Conservation (phyloP, 2,888 invertebrate genomes). For the Ethmia dodecea region DNA sequence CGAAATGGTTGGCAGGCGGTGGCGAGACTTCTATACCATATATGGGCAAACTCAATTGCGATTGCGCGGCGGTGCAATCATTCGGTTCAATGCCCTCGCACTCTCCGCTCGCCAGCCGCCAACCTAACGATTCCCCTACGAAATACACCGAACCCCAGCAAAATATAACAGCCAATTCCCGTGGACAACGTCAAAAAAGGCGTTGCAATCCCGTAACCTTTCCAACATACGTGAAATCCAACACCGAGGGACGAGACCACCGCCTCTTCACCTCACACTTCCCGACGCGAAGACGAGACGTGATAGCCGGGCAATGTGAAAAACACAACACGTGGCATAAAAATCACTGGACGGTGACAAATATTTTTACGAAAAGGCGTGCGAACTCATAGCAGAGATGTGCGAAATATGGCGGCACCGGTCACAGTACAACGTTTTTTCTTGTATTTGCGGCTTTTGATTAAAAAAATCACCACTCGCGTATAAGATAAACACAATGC, state of each 20-base stretch:
- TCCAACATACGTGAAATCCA: constrained; percentile 68
- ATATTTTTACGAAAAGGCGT: constrained; percentile 68
- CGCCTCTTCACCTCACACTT: constrained; percentile 27
- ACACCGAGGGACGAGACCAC: constrained; percentile 47
- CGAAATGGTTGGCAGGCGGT: constrained; percentile 48
- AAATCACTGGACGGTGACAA: constrained; percentile 72
- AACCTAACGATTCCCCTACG: constrained; percentile 15
- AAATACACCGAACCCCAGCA: constrained; percentile 10
- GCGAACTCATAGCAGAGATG: constrained; percentile 64
- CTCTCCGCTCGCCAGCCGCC: constrained; percentile 20
- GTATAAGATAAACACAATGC: constrained; percentile 43
- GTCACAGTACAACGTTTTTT: constrained; percentile 46
- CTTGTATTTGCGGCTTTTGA: constrained; percentile 45
- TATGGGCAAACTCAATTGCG: constrained; percentile 69
- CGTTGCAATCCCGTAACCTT: constrained; percentile 61
- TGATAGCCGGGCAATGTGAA: constrained; percentile 26
- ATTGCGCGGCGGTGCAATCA: constrained; percentile 68
- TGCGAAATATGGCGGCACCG: constrained; percentile 78
- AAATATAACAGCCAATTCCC: constrained; percentile 18
- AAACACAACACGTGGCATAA: constrained; percentile 73
- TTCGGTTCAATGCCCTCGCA: constrained; percentile 68
- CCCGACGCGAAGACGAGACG: constrained; percentile 22
- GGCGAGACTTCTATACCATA: constrained; percentile 59
- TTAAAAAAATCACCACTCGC: constrained; percentile 32
- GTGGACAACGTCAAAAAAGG: constrained; percentile 59